A percentile compares a stretch with the other conserved stretches of the same genome.
Evolutionary conservation across 2,888 invertebrate genomes (phyloP).

Genomic region (Tetragonula carbonaria): DNA sequence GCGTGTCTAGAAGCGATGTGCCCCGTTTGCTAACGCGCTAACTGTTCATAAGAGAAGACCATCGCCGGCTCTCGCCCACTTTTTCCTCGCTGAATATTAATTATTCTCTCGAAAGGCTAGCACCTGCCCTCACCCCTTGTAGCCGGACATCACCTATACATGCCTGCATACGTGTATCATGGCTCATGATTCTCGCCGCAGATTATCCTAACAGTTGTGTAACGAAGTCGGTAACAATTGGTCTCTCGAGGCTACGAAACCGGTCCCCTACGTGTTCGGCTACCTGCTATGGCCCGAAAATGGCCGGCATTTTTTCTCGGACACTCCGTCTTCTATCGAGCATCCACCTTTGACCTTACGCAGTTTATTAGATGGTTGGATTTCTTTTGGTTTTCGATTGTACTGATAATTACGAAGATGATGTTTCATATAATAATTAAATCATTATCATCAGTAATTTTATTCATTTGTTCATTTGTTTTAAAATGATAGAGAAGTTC

Average conservation of each 20-base stretch:
- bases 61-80: conserved; percentile 61
- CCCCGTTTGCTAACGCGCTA: conserved; percentile 74
- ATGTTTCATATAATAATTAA: not conserved
- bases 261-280: conserved; percentile 24
- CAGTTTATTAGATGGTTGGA: not conserved
- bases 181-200: conserved; percentile 63
- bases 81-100: conserved; percentile 79
- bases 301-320: not conserved
- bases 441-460: not conserved
- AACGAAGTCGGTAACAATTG: conserved; percentile 66
- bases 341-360: not conserved
- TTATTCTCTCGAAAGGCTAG: conserved; percentile 72
- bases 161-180: conserved; percentile 57
- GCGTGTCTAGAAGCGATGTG: conserved; percentile 62
- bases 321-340: not conserved
- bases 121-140: conserved; percentile 74
- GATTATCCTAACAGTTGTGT: conserved; percentile 69
- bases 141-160: conserved; percentile 59
- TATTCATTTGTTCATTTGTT: not conserved
- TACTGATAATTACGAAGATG: not conserved
- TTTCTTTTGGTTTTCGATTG: not conserved
- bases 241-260: conserved; percentile 53
- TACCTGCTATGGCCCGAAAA: conserved; percentile 18
- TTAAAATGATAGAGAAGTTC: not conserved
- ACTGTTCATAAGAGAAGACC: conserved; percentile 70